Evolutionary conservation across 2,888 invertebrate genomes (phyloP).

Genomic region (Heteromurus nitidus): DNA sequence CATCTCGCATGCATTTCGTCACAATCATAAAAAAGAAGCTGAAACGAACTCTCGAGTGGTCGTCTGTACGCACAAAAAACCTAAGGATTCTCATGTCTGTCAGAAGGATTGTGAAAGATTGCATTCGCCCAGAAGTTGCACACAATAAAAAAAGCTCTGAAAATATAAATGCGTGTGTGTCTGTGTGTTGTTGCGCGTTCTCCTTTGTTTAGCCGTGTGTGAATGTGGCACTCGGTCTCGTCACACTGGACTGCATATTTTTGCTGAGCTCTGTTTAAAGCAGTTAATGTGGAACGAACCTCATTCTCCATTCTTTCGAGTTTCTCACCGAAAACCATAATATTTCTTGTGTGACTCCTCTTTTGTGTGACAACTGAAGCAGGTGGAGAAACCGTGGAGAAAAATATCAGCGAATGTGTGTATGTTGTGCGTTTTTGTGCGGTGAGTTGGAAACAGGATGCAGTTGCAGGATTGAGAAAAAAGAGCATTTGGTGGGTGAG

Average conservation of each 20-base stretch:
- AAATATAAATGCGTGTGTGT: conserved; percentile 33
- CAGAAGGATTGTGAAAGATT: too few species aligned
- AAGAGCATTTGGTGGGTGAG: conserved; percentile 45
- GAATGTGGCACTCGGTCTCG: conserved; percentile 56
- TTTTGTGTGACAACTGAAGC: conserved; percentile 27
- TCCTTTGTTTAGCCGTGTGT: conserved; percentile 43
- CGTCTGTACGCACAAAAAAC: conserved; percentile 52
- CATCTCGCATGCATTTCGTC: too few species aligned
- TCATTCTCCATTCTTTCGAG: conserved; percentile 24
- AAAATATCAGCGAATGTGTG: neutral
- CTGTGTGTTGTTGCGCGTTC: conserved; percentile 5
- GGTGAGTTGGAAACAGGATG: conserved; percentile 48
- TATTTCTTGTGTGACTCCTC: too few species aligned
- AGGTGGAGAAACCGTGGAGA: conserved; percentile 48
- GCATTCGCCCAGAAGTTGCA: too few species aligned
- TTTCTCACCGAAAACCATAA: neutral
- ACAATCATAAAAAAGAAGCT: too few species aligned
- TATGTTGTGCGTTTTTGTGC: conserved; percentile 10
- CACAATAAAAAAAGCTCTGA: too few species aligned
- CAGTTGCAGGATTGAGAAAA: conserved; percentile 41
- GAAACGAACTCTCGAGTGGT: too few species aligned
- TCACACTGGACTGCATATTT: conserved; percentile 58
- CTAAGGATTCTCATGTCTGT: conserved; percentile 52
- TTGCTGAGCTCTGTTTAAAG: conserved; percentile 11
- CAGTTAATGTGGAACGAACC: conserved; percentile 55